These are phyloP conservation scores for Delphinus delphis DNA, from an alignment of 2,113 vertebrate species.

Conservation along the genomic window DNA sequence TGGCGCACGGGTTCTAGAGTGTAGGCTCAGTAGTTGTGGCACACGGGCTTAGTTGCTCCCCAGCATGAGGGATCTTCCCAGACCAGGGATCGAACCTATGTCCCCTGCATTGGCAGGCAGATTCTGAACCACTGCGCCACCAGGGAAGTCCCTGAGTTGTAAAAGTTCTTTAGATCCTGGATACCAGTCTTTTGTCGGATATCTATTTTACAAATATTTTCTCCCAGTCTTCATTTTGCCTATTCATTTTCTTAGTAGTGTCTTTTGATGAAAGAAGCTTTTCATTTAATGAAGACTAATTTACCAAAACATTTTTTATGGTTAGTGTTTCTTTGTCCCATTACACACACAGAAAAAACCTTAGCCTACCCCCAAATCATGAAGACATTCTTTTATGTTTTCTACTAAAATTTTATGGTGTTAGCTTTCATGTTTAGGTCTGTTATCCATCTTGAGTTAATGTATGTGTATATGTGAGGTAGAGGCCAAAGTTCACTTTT, in stretches of 20 bases:
- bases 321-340: background rate
- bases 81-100: too few relatives aligned
- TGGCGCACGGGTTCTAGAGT: too few relatives aligned
- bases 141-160: background rate
- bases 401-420: background rate
- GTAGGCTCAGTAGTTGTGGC: too few relatives aligned
- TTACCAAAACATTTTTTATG: background rate
- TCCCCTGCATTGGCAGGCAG: too few relatives aligned
- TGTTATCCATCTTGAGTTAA: background rate
- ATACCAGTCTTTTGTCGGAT: background rate
- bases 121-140: too few relatives aligned
- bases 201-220: background rate
- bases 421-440: background rate
- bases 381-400: background rate
- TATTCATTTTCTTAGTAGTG: background rate
- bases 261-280: background rate
- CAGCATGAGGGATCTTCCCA: too few relatives aligned
- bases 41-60: too few relatives aligned
- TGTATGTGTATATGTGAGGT: background rate
- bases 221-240: background rate
- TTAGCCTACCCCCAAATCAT: background rate
- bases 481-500: background rate
- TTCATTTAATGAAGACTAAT: background rate
- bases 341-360: background rate
- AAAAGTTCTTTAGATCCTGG: background rate